Evolutionary conservation across 2,797 vertebrate genomes (phyloP).

Genomic region (Arremon aurantiirostris): DNA sequence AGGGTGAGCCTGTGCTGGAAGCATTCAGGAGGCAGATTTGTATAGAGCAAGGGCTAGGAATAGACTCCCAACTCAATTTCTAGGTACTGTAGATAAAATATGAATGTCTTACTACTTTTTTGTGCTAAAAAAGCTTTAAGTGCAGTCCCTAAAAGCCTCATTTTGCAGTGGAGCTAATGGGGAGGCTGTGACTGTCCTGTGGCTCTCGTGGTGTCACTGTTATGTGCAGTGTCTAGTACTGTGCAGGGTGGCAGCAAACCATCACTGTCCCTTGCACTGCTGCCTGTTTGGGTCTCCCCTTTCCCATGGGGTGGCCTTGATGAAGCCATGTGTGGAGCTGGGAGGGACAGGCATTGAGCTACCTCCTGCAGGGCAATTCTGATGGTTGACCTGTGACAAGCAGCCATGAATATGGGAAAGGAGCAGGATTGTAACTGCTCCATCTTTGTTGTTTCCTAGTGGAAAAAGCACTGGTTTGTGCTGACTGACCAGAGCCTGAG

Average conservation of each 20-base stretch:
- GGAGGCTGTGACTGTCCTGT: accelerated
- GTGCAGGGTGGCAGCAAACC: accelerated
- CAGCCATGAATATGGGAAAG: not conserved
- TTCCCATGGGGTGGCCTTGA: accelerated
- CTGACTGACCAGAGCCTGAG: constrained; percentile 93
- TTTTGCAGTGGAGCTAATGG: not conserved
- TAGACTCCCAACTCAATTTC: not conserved
- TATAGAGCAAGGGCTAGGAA: not conserved
- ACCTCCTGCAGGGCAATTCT: accelerated
- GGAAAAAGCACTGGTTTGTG: constrained; percentile 99
- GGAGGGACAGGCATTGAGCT: not conserved
- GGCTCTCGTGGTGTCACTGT: accelerated
- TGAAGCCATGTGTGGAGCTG: not conserved
- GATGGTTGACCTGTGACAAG: accelerated
- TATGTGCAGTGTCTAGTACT: accelerated
- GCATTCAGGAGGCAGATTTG: not conserved
- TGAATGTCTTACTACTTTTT: not conserved
- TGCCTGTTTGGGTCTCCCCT: not conserved
- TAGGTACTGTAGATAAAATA: not conserved
- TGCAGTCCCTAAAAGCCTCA: not conserved
- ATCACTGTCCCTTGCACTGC: not conserved
- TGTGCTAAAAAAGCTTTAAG: not conserved
- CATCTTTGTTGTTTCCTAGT: constrained; percentile 73
- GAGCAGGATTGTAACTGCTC: not conserved
- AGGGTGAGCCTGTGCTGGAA: not conserved